Base-by-base conservation (phyloP, 2,113 vertebrate genomes). In the Microtus ochrogaster region DNA sequence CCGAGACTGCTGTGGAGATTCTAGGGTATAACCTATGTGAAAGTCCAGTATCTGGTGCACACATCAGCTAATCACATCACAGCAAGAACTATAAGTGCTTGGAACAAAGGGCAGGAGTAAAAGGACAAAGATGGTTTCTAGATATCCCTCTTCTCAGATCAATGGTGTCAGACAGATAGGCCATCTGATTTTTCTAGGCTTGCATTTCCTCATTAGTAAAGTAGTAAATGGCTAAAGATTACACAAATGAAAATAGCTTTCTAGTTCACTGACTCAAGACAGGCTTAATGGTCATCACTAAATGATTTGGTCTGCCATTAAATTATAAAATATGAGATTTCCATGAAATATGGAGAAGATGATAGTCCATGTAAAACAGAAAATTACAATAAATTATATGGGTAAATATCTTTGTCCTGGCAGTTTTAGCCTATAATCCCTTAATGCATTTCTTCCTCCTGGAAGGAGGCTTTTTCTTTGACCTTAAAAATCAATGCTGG, bases 401-500 rank as follows among this genome's bases (percentile, higher is more conserved):
- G 73, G 89, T 94, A 91, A 96, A 14, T 85, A 93, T 3, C 6
- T 89, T 87, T 66, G 2, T 76, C 83, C 73, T 97, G 91, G 96
- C n/a, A 97, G 95, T 89, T 41, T 41, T 92, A 97, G 0, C 8
- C 49, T 68, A 8, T 89, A 81, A 84, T 96, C 74, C 47, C 41
- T 95, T 97, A 92, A 78, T 90, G 47, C 74, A 44, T 63, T 83
- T n/a, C 82, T 91, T 92, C 58, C 7, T 90, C 30, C 21, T 90
- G 89, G 88, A 90, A 65, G 97, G 89, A 98, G 82, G 47, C 12
- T 93, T 98, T 94, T 91, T 79, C 94, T 79, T 97, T 91, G 88
- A 90, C 94, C 88, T 97, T 93, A 96, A 96, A 98, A 98, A 98
- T 98, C 95, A 98, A 74, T 96, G 86, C 92, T 88, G 97, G 79